These are phyloP conservation scores for Melinopterus prodromus DNA, from an alignment of 2,888 invertebrate genomes.

Conservation along the genomic window DNA sequence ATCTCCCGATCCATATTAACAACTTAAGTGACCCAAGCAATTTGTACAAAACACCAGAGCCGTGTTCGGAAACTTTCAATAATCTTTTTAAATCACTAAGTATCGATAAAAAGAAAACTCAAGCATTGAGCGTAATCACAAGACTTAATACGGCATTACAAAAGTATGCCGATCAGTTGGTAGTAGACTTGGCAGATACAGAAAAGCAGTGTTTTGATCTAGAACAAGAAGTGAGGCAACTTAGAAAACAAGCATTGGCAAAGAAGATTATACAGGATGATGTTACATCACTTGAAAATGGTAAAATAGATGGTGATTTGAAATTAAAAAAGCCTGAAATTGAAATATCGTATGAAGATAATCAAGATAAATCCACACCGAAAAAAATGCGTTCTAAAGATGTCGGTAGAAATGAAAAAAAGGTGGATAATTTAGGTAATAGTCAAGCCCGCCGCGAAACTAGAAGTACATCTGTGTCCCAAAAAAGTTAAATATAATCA, in stretches of 20 bases:
- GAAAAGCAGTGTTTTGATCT: constrained; percentile 55
- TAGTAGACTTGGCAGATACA: constrained; percentile 51
- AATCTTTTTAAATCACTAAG: constrained; percentile 50
- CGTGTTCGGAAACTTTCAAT: constrained; percentile 50
- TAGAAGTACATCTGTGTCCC: background rate
- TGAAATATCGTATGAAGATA: background rate
- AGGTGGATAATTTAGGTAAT: background rate
- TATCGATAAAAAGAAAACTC: constrained; percentile 46
- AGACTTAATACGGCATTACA: constrained; percentile 55
- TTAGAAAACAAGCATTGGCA: constrained; percentile 41
- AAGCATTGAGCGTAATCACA: constrained; percentile 50
- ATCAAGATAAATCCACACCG: background rate
- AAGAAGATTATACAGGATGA: background rate
- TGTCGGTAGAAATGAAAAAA: background rate
- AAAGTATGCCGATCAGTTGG: constrained; percentile 51
- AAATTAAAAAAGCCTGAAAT: background rate
- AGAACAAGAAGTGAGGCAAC: constrained; percentile 55
- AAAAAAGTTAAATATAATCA: background rate
- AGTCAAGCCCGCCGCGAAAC: background rate
- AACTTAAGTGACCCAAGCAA: constrained; percentile 59
- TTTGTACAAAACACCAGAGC: constrained; percentile 53
- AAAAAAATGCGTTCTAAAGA: background rate
- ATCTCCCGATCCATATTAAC: constrained; percentile 62
- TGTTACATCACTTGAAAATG: background rate
- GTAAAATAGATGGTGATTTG: background rate